A percentile compares a stretch with the other conserved stretches of the same genome.
These are phyloP conservation scores for Nothura maculosa DNA, from an alignment of 2,797 vertebrate species.

Conservation along the genomic window DNA sequence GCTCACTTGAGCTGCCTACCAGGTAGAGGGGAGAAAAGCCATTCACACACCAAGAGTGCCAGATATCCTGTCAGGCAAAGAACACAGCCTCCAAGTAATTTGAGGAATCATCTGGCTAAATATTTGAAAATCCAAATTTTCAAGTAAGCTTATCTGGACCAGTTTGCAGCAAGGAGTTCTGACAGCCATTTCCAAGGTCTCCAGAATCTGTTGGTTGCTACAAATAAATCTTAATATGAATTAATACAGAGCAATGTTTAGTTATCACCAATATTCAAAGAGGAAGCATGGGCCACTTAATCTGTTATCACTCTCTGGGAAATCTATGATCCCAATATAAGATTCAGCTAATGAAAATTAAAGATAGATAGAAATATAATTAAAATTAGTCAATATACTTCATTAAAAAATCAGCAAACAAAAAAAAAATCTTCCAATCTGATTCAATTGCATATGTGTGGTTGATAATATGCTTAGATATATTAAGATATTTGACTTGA, in stretches of 20 bases:
- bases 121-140: not conserved
- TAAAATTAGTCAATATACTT: not conserved
- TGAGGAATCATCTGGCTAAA: not conserved
- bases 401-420: not conserved
- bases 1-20: not conserved
- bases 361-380: not conserved
- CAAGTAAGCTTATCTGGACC: not conserved
- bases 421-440: not conserved
- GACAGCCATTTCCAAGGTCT: not conserved
- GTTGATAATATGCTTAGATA: not conserved
- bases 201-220: not conserved
- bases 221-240: not conserved
- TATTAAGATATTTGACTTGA: not conserved
- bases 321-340: not conserved
- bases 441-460: not conserved
- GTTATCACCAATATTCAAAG: not conserved
- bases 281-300: not conserved
- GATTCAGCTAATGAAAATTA: slow-evolving; percentile 18
- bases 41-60: not conserved
- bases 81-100: not conserved
- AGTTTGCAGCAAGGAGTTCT: not conserved
- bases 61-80: not conserved
- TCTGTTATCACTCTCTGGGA: not conserved
- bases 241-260: not conserved
- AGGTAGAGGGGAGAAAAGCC: slow-evolving; percentile 3